Evolutionary conservation across 2,888 invertebrate species (phyloP).

Genomic region (Stegana nigrithorax): DNA sequence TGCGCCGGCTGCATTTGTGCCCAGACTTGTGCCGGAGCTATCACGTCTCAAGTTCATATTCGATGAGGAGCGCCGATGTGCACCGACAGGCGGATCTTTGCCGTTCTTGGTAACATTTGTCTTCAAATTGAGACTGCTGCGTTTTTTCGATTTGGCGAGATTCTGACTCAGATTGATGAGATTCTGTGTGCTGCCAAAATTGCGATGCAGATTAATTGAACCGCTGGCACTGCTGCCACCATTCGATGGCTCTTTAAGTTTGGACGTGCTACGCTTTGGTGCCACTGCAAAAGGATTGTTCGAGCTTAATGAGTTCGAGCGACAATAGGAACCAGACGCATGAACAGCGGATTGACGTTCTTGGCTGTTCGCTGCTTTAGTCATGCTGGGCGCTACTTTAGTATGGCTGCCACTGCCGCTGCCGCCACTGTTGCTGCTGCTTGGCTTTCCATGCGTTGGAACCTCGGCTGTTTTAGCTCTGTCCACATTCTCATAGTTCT

Average conservation of each 20-base stretch:
- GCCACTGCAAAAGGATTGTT: conserved; percentile 57
- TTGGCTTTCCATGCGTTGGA: conserved; percentile 34
- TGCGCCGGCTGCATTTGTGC: conserved; percentile 23
- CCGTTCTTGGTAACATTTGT: conserved; percentile 50
- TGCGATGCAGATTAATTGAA: conserved; percentile 62
- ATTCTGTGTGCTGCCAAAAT: conserved; percentile 68
- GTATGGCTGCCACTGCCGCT: too few relatives aligned
- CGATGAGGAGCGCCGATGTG: conserved; percentile 62
- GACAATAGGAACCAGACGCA: conserved; percentile 51
- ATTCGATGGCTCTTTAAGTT: conserved; percentile 55
- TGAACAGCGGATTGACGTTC: conserved; percentile 28
- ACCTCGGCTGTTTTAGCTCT: background rate
- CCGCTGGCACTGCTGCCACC: conserved; percentile 28
- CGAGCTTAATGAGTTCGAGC: conserved; percentile 63
- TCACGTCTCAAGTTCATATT: conserved; percentile 64
- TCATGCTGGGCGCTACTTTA: conserved; percentile 62
- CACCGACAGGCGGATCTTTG: conserved; percentile 52
- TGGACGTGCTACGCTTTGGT: conserved; percentile 48
- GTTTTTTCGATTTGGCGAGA: conserved; percentile 66
- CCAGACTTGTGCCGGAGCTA: conserved; percentile 43
- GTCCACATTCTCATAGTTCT: conserved; percentile 50
- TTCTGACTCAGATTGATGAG: conserved; percentile 66
- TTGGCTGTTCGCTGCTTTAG: conserved; percentile 52
- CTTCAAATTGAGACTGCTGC: conserved; percentile 67
- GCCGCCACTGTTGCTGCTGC: conserved; percentile 35